These are phyloP conservation scores for Xyrauchen texanus DNA, from an alignment of 2,113 vertebrate species.

Conservation along the genomic window DNA sequence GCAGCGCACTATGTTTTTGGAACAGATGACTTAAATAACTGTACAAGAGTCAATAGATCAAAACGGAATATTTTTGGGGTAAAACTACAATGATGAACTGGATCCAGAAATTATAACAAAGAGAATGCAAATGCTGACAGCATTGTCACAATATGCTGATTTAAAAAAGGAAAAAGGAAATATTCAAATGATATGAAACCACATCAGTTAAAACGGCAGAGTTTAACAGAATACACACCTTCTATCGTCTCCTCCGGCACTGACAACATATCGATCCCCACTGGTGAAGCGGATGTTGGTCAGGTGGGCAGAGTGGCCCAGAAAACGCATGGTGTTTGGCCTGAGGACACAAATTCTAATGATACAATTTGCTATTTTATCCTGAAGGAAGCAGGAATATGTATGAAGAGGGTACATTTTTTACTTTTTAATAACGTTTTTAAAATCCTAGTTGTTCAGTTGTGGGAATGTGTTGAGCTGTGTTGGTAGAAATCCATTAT, in stretches of 20 bases:
- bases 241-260: conserved; percentile 95
- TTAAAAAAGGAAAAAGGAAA: background rate
- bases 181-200: no score
- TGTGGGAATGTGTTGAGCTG: no score
- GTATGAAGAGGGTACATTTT: no score
- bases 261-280: conserved; percentile 88
- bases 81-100: background rate
- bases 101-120: no score
- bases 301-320: conserved; percentile 94
- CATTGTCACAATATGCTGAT: background rate
- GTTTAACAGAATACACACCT: conserved; percentile 75
- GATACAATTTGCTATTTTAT: background rate
- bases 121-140: background rate
- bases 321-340: conserved; percentile 96
- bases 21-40: no score
- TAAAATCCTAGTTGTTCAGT: background rate
- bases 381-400: no score
- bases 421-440: no score
- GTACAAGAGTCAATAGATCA: no score
- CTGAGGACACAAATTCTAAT: conserved; percentile 66
- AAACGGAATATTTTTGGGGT: no score
- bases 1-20: no score
- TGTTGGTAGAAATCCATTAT: background rate
- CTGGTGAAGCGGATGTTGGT: conserved; percentile 93
- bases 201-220: background rate